Evolutionary conservation across 2,797 vertebrate genomes (phyloP), one percentile per base, ranked within the genome.

Genomic region (Acanthurus tractus): DNA sequence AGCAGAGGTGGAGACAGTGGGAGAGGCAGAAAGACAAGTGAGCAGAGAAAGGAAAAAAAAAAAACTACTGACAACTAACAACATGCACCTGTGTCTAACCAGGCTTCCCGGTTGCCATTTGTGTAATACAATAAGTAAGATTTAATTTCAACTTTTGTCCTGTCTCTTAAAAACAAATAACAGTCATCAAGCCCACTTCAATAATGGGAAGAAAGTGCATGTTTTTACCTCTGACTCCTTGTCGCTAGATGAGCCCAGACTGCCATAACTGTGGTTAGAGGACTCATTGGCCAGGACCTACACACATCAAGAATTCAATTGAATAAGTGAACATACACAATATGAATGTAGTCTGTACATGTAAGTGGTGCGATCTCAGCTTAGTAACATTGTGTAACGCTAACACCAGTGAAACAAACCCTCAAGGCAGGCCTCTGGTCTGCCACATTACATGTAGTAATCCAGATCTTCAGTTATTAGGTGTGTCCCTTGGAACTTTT

Each of bases 191-290:
- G 9, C 12, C 18, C 25, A 52, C 0, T 29, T 29, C 36, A 68
- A 29, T 29, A 62, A 40, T 14, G 6, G 2, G 36, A 8, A 29
- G 13, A 14, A 23, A 22, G 56, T 45, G 38, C 45, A 22, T 13
- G 52, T 64, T 29, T 75, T 93, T 95, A 99, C 98, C 97, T 99
- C 98, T 3, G 96, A 99, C 92, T 99, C 98, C 91, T 99, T 99
- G 93, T 99, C 98, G 71, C 98, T 99, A 81, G 97, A 97, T 80
- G 98, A 99, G 91, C 98, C 98, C 90, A 99, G 95, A 83, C 98
- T 99, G 93, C 98, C 98, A 62, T 99, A 99, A 94, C 98, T 99
- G 94, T 99, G 98, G 95, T 99, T 99, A 53, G 98, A 99, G 81
- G 97, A 98, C 93, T 99, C 98, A 71, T 99, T 99, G 91, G 97